Conservation (phyloP, 1,140 invertebrate genomes). For the Aleiodes sp. region DNA sequence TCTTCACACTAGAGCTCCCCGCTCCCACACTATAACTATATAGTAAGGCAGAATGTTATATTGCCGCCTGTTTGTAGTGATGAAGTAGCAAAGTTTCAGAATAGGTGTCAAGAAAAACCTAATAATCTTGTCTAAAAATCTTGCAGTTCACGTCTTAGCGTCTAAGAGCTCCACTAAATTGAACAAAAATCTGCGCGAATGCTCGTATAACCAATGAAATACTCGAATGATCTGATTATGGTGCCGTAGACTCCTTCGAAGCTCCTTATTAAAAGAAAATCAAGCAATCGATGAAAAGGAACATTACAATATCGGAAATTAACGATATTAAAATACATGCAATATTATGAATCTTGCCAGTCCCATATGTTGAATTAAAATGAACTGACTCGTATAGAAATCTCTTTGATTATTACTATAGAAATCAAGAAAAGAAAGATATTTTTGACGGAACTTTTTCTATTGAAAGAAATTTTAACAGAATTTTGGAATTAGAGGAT, state of each 20-base stretch:
- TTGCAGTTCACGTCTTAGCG: background rate
- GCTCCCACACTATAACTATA: no score
- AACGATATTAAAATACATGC: background rate
- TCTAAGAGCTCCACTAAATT: background rate
- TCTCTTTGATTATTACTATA: conserved; percentile 29
- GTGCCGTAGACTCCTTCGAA: background rate
- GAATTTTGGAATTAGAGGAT: background rate
- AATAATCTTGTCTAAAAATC: background rate
- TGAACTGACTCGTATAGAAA: conserved; percentile 29
- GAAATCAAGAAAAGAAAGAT: conserved; percentile 30
- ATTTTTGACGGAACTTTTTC: conserved; percentile 35
- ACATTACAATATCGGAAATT: background rate
- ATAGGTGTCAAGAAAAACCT: no score
- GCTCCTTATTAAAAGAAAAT: no score
- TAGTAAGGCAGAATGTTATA: no score
- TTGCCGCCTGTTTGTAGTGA: no score
- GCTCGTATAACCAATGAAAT: background rate
- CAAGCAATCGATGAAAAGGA: no score
- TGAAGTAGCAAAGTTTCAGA: no score
- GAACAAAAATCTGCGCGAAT: background rate
- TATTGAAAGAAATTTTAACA: conserved; percentile 23
- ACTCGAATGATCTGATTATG: background rate
- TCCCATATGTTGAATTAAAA: background rate
- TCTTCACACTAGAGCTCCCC: no score
- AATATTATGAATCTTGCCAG: background rate